Conservation (phyloP, 2,888 invertebrate genomes). For the Hydraecia micacea region DNA sequence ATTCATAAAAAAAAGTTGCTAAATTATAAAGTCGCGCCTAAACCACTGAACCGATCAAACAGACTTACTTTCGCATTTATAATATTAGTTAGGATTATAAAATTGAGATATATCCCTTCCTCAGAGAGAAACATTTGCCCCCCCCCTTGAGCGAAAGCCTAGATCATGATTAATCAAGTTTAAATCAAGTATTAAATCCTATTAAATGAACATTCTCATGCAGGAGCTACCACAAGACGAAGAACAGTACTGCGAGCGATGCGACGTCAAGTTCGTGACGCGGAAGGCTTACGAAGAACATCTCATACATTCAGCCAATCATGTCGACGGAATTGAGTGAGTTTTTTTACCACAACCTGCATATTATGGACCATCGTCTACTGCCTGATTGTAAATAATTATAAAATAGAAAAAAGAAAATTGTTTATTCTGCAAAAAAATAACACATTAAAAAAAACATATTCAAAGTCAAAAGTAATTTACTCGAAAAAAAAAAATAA, state of each 20-base stretch:
- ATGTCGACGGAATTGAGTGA: slow-evolving; percentile 76
- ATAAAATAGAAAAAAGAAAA: neutral
- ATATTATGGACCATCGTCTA: too few species aligned
- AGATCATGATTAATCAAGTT: neutral
- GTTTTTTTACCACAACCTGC: slow-evolving; percentile 42
- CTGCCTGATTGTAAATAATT: too few species aligned
- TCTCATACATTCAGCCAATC: slow-evolving; percentile 74
- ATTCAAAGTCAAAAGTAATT: too few species aligned
- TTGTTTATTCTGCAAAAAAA: neutral
- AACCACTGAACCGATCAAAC: too few species aligned
- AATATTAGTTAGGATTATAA: too few species aligned
- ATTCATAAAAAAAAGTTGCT: too few species aligned
- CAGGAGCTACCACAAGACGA: slow-evolving; percentile 67
- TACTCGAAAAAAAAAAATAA: too few species aligned
- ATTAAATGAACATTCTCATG: neutral
- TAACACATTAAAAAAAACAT: neutral
- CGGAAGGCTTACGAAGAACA: slow-evolving; percentile 75
- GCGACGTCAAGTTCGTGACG: slow-evolving; percentile 75
- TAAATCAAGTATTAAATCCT: neutral
- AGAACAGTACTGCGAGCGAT: slow-evolving; percentile 74
- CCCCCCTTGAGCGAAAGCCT: too few species aligned
- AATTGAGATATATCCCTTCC: too few species aligned
- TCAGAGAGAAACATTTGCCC: too few species aligned
- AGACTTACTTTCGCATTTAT: too few species aligned
- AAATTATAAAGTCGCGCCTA: too few species aligned